phyloP scores from a whole-genome alignment of 2,888 invertebrate species.

The Ophion ventricosus region DNA sequence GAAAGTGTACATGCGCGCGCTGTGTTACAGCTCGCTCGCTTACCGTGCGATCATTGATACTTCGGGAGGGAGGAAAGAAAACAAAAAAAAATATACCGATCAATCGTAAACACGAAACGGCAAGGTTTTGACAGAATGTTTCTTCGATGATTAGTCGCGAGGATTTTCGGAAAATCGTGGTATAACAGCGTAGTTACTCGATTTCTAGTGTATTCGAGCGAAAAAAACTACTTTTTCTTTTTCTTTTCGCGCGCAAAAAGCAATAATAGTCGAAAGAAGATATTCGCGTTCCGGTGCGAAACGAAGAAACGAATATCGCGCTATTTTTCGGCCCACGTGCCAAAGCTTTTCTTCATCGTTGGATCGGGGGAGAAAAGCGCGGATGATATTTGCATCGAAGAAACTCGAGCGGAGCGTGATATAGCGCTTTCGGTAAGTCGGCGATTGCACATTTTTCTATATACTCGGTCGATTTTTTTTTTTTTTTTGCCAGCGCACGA shows the following conservation, averaged over 20 bases:
- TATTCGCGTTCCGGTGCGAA: too few species aligned
- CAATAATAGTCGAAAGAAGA: too few species aligned
- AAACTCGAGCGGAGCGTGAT: slow-evolving; percentile 14
- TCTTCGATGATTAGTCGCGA: slow-evolving; percentile 18
- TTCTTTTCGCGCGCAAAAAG: slow-evolving; percentile 1
- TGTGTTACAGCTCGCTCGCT: not conserved
- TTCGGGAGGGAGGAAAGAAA: slow-evolving; percentile 6
- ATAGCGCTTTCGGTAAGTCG: slow-evolving; percentile 49
- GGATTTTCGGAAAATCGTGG: slow-evolving; percentile 4
- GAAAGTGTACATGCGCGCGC: slow-evolving; percentile 51
- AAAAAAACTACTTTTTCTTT: slow-evolving; percentile 18
- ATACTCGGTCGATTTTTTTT: not conserved
- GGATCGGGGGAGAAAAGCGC: slow-evolving; percentile 24
- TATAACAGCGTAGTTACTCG: slow-evolving; percentile 1
- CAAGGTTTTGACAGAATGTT: slow-evolving; percentile 11
- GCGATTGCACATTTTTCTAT: not conserved
- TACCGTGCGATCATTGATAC: slow-evolving; percentile 3
- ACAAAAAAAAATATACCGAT: slow-evolving; percentile 27
- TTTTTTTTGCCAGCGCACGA: too few species aligned
- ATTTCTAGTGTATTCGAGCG: slow-evolving; percentile 13
- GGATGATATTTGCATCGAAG: slow-evolving; percentile 6
- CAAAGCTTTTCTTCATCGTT: not conserved
- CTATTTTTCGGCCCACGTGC: slow-evolving; percentile 12
- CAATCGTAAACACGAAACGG: slow-evolving; percentile 40
- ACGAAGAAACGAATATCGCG: not conserved